These are phyloP conservation scores for Dynastes tityus DNA, from an alignment of 2,888 invertebrate species.

Conservation along the genomic window DNA sequence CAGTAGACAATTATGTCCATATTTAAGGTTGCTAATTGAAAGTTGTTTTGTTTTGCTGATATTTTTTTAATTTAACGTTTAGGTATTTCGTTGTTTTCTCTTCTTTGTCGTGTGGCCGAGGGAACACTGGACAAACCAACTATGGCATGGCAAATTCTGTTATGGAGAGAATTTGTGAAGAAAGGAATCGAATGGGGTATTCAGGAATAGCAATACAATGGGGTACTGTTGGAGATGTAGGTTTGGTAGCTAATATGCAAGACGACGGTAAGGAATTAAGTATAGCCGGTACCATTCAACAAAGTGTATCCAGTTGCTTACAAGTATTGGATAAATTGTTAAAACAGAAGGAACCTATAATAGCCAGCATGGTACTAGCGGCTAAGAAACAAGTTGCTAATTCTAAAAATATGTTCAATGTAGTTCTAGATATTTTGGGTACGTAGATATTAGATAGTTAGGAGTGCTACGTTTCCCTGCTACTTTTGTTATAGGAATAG, in stretches of 20 bases:
- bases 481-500: neutral
- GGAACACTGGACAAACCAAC: conserved; percentile 93
- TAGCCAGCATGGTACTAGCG: conserved; percentile 78
- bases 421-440: too few relatives aligned
- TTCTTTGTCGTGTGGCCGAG: conserved; percentile 91
- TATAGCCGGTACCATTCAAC: conserved; percentile 61
- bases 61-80: too few relatives aligned
- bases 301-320: conserved; percentile 69
- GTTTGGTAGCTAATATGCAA: conserved; percentile 75
- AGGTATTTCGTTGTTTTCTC: conserved; percentile 90
- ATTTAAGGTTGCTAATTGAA: conserved; percentile 35
- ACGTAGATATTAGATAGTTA: too few relatives aligned
- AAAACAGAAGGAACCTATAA: conserved; percentile 75
- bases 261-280: conserved; percentile 48
- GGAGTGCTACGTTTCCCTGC: too few relatives aligned
- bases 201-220: conserved; percentile 91
- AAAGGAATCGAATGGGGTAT: conserved; percentile 78
- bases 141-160: conserved; percentile 93
- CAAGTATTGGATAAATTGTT: conserved; percentile 80
- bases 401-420: too few relatives aligned
- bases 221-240: conserved; percentile 92
- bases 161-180: conserved; percentile 91
- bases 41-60: too few relatives aligned
- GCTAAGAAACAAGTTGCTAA: too few relatives aligned
- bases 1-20: conserved; percentile 64